A percentile compares a stretch with the other conserved stretches of the same genome.
Conservation (phyloP, 2,113 vertebrate genomes). For the Phalacrocorax aristotelis region DNA sequence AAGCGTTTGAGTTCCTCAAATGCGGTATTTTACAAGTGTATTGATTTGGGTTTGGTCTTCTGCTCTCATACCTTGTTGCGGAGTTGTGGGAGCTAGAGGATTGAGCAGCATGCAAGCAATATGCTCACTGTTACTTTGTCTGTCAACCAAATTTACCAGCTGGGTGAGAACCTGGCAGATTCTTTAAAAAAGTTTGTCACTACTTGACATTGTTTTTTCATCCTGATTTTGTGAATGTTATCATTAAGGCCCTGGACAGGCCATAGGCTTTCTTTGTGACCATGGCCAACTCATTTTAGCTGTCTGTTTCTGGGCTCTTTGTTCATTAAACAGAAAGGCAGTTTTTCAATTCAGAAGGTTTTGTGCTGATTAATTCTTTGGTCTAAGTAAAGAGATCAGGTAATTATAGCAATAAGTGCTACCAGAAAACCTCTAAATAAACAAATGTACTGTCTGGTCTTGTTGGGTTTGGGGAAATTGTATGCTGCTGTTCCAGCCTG, state of each 20-base stretch:
- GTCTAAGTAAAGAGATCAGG: not conserved
- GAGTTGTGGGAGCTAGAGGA: not conserved
- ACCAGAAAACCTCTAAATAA: constrained; percentile 43
- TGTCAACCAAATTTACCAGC: not conserved
- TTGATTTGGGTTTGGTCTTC: not conserved
- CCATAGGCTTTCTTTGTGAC: not conserved
- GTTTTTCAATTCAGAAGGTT: constrained; percentile 26
- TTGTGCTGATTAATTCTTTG: constrained; percentile 9
- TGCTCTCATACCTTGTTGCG: not conserved
- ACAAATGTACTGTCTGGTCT: constrained; percentile 24
- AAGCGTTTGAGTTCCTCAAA: not conserved
- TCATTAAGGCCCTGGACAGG: not conserved
- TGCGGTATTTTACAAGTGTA: not conserved
- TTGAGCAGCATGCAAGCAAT: constrained; percentile 3
- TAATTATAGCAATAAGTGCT: constrained; percentile 35
- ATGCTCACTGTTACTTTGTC: constrained; percentile 25
- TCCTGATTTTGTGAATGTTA: constrained; percentile 34
- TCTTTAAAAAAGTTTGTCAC: not conserved
- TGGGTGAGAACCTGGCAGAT: constrained; percentile 12
- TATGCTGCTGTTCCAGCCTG: not conserved
- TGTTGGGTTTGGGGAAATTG: not conserved
- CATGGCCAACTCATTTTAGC: not conserved
- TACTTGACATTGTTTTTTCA: constrained; percentile 24
- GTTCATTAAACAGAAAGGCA: constrained; percentile 17
- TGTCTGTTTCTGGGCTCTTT: not conserved